phyloP scores from a whole-genome alignment of 2,888 invertebrate species.

The Noctua janthina region DNA sequence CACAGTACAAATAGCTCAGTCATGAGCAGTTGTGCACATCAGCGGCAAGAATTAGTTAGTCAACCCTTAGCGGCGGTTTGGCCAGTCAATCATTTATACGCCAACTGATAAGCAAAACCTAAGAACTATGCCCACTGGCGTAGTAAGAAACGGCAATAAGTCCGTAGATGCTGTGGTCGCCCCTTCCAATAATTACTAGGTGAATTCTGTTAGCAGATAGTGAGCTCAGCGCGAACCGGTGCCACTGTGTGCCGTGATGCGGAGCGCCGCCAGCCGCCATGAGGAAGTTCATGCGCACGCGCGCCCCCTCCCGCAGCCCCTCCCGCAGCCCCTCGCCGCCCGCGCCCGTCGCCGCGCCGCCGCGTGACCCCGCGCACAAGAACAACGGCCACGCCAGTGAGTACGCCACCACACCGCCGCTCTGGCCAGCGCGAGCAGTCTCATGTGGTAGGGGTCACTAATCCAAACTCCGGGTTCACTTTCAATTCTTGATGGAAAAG shows the following conservation, averaged over 20 bases:
- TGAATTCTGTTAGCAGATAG: conserved; percentile 18
- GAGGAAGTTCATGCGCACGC: conserved; percentile 84
- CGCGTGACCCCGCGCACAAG: conserved; percentile 44
- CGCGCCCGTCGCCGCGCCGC: conserved; percentile 56
- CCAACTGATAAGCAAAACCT: neutral
- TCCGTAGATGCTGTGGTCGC: neutral
- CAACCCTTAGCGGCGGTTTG: neutral
- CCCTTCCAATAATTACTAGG: neutral
- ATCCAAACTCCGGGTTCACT: neutral
- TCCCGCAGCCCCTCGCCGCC: conserved; percentile 32
- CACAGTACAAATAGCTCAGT: too few relatives aligned
- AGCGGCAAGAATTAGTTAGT: neutral
- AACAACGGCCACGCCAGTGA: conserved; percentile 74
- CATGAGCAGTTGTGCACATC: neutral
- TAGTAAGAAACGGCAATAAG: neutral
- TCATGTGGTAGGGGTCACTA: neutral
- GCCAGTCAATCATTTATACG: neutral
- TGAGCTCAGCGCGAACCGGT: neutral
- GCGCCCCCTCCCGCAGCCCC: conserved; percentile 54
- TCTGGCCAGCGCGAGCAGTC: neutral
- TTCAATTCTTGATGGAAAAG: neutral
- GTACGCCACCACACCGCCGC: conserved; percentile 38
- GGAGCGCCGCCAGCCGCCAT: conserved; percentile 64
- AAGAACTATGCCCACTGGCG: neutral
- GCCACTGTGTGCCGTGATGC: conserved; percentile 42